Conservation (phyloP, 2,797 vertebrate species). For the Geotrypetes seraphini region DNA sequence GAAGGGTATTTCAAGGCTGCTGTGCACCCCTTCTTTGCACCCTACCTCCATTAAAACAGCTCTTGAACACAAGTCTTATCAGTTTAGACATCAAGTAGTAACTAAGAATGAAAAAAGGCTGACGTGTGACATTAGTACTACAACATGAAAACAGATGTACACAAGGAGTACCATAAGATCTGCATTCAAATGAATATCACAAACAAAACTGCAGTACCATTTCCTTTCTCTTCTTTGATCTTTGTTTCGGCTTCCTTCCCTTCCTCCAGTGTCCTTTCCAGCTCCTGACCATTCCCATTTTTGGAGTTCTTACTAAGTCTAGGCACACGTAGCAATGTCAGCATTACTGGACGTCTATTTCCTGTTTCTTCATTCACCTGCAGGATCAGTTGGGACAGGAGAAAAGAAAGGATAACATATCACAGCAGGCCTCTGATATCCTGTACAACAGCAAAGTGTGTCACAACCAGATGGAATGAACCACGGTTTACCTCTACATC, state of each 20-base stretch:
- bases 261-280: conserved; percentile 71
- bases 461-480: too few relatives aligned
- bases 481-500: too few relatives aligned
- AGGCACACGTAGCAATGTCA: conserved; percentile 79
- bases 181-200: background rate
- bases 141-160: too few relatives aligned
- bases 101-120: too few relatives aligned
- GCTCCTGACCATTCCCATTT: conserved; percentile 61
- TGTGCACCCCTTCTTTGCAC: too few relatives aligned
- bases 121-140: too few relatives aligned
- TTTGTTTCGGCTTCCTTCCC: conserved; percentile 52
- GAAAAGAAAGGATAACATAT: background rate
- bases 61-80: too few relatives aligned
- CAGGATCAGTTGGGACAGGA: background rate
- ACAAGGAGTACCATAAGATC: too few relatives aligned
- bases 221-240: conserved; percentile 49
- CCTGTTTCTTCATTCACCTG: conserved; percentile 94
- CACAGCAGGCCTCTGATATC: too few relatives aligned
- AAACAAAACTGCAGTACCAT: conserved; percentile 22
- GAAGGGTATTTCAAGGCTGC: background rate
- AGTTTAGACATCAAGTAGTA: too few relatives aligned
- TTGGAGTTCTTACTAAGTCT: conserved; percentile 69
- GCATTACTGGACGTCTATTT: conserved; percentile 87
- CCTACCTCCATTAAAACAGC: background rate
- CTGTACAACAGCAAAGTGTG: background rate